Conservation (phyloP, 1,140 invertebrate genomes). For the Pseudomyrmex pallidus region DNA sequence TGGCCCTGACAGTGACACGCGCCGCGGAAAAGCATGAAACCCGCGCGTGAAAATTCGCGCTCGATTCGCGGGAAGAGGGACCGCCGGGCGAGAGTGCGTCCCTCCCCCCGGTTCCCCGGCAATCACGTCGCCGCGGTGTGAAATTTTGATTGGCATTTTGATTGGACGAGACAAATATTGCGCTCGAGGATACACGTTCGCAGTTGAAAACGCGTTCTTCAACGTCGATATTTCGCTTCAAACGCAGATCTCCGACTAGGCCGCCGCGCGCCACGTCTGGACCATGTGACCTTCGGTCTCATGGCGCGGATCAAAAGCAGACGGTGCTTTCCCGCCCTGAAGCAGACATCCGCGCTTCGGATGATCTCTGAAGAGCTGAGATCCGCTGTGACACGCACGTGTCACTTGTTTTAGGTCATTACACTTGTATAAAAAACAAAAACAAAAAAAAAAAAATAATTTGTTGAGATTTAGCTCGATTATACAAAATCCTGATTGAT, state of each 20-base stretch:
- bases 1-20: slow-evolving; percentile 72
- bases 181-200: slow-evolving; percentile 56
- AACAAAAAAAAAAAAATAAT: no score
- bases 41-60: slow-evolving; percentile 61
- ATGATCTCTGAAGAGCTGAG: slow-evolving; percentile 6
- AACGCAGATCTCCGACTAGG: slow-evolving; percentile 47
- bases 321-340: not conserved
- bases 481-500: not conserved
- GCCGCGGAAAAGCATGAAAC: slow-evolving; percentile 65
- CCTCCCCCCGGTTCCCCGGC: not conserved
- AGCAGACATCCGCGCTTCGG: no score
- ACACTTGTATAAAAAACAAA: slow-evolving; percentile 16
- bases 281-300: slow-evolving; percentile 34
- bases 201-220: slow-evolving; percentile 56
- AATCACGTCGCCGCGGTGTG: slow-evolving; percentile 66
- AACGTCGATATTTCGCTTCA: slow-evolving; percentile 57
- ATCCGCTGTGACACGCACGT: slow-evolving; percentile 14
- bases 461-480: not conserved
- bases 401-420: slow-evolving; percentile 14
- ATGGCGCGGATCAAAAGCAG: slow-evolving; percentile 54
- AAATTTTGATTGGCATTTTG: slow-evolving; percentile 70
- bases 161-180: slow-evolving; percentile 73
- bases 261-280: not conserved
- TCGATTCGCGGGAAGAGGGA: slow-evolving; percentile 30
- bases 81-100: no score